Conservation (phyloP, 2,797 vertebrate genomes). For the Eremophila alpestris region DNA sequence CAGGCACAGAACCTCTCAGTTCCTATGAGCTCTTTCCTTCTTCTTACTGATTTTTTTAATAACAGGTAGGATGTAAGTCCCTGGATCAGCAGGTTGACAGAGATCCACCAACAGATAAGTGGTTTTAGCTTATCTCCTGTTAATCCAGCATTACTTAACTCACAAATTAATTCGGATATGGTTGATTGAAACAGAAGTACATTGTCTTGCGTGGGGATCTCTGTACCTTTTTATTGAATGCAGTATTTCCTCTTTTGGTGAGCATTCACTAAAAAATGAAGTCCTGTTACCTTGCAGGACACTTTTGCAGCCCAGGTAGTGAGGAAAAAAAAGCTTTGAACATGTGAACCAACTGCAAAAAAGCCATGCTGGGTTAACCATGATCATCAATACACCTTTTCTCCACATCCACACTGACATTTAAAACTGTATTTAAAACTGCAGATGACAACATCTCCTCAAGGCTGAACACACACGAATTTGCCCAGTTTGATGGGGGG, state of each 20-base stretch:
- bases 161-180: background rate
- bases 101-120: background rate
- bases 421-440: background rate
- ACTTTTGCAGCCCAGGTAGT: background rate
- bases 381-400: background rate
- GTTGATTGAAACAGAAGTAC: background rate
- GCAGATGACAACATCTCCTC: background rate
- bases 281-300: background rate
- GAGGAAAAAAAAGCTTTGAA: background rate
- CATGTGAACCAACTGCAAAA: rapidly evolving
- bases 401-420: background rate
- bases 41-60: background rate
- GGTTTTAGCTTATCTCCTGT: background rate
- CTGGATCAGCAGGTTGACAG: background rate
- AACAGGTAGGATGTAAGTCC: background rate
- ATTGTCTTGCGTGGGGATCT: background rate
- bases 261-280: background rate
- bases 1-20: background rate
- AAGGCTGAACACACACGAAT: background rate
- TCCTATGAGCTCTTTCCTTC: background rate
- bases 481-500: background rate
- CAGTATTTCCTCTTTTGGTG: background rate
- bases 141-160: background rate
- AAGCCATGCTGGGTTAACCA: background rate
- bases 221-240: background rate